Conservation (phyloP, 2,797 vertebrate species). For the Notolabrus celidotus region DNA sequence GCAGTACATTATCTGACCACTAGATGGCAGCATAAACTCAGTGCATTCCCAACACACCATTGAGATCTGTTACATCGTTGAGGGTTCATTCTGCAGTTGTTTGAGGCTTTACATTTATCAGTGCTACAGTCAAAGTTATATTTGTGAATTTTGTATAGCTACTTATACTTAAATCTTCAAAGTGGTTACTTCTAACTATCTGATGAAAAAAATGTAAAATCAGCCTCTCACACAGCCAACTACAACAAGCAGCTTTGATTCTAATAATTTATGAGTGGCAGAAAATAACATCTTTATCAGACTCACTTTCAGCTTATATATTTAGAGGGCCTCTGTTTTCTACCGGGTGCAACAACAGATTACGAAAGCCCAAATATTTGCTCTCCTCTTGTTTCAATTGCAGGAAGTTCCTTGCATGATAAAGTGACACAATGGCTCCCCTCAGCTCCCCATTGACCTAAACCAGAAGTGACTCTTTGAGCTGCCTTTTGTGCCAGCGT, state of each 20-base stretch:
- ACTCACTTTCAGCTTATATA: not conserved
- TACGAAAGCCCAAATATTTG: constrained; percentile 48
- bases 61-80: not conserved
- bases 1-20: not conserved
- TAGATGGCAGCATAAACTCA: constrained; percentile 42
- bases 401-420: constrained; percentile 65
- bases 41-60: not conserved
- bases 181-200: constrained; percentile 8
- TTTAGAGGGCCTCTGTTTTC: not conserved
- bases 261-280: not conserved
- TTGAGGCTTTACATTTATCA: not conserved
- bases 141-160: not conserved
- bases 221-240: not conserved
- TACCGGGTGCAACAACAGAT: constrained; percentile 10
- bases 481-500: constrained; percentile 9
- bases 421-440: constrained; percentile 54
- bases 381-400: constrained; percentile 48
- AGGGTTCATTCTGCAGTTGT: not conserved
- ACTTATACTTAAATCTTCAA: not conserved
- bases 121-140: no score
- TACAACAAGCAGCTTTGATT: not conserved
- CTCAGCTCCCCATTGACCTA: constrained; percentile 20
- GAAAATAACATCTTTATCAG: not conserved
- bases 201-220: constrained; percentile 7
- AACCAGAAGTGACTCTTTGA: constrained; percentile 30